These are phyloP conservation scores for Pelodiscus sinensis DNA, from an alignment of 2,113 vertebrate genomes.

Conservation along the genomic window DNA sequence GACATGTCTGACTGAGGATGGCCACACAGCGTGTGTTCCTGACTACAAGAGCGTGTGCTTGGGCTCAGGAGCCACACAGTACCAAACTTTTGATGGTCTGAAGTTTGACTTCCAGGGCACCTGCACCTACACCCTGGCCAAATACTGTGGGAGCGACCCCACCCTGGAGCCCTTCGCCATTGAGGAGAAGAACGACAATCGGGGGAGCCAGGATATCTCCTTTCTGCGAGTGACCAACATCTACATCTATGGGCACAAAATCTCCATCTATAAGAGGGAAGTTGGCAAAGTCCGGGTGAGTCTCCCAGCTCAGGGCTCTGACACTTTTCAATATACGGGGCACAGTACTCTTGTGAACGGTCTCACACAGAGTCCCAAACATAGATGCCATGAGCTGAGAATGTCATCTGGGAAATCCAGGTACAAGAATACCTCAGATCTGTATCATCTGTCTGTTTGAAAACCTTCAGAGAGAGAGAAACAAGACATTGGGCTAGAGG, in stretches of 20 bases:
- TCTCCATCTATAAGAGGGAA: constrained; percentile 25
- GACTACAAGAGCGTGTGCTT: constrained; percentile 44
- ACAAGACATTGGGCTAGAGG: not conserved
- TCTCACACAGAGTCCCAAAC: not conserved
- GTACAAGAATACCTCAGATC: not conserved
- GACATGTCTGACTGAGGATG: not conserved
- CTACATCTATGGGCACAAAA: constrained; percentile 57
- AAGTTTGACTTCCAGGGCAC: constrained; percentile 44
- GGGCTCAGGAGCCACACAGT: constrained; percentile 68
- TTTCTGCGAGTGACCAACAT: constrained; percentile 57
- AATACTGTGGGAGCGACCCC: not conserved
- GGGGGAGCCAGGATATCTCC: constrained; percentile 34
- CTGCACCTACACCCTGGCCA: constrained; percentile 34
- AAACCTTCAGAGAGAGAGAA: not conserved
- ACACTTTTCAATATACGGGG: not conserved
- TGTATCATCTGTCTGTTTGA: not conserved
- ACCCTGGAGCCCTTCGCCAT: constrained; percentile 18
- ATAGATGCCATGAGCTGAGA: not conserved
- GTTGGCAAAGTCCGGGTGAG: not conserved
- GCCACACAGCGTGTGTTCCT: constrained; percentile 19
- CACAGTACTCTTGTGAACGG: not conserved
- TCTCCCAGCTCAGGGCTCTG: not conserved
- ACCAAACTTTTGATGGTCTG: constrained; percentile 65
- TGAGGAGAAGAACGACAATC: constrained; percentile 23
- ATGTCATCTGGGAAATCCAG: not conserved